Conservation (phyloP, 2,113 vertebrate species). For the Athene cunicularia region DNA sequence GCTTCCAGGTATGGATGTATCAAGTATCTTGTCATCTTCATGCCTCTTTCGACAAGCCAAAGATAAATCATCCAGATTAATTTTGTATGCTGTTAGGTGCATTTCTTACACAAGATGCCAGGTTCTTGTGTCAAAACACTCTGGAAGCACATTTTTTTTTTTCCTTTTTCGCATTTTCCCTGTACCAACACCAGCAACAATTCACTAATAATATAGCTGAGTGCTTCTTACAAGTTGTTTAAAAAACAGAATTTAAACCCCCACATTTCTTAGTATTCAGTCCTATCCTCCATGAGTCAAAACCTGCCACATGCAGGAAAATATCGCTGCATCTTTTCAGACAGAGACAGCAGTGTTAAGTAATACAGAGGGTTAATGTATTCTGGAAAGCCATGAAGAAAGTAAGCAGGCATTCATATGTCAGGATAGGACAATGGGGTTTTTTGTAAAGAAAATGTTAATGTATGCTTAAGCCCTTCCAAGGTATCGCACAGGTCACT, state of each 20-base stretch:
- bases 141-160: background rate
- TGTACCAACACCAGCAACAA: background rate
- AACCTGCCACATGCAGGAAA: background rate
- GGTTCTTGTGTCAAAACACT: background rate
- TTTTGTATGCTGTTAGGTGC: background rate
- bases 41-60: background rate
- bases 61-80: background rate
- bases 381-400: background rate
- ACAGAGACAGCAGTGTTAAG: background rate
- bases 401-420: background rate
- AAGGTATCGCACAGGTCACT: background rate
- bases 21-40: background rate
- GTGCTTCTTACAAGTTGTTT: background rate
- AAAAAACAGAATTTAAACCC: background rate
- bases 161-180: background rate
- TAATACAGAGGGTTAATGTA: background rate
- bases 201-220: background rate
- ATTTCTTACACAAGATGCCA: background rate
- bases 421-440: background rate
- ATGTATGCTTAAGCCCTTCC: slow-evolving; percentile 33
- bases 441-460: slow-evolving; percentile 54
- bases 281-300: background rate
- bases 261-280: background rate
- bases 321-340: background rate
- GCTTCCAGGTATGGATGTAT: background rate